phyloP scores from a whole-genome alignment of 2,113 vertebrate genomes.

The Heloderma charlesbogerti region DNA sequence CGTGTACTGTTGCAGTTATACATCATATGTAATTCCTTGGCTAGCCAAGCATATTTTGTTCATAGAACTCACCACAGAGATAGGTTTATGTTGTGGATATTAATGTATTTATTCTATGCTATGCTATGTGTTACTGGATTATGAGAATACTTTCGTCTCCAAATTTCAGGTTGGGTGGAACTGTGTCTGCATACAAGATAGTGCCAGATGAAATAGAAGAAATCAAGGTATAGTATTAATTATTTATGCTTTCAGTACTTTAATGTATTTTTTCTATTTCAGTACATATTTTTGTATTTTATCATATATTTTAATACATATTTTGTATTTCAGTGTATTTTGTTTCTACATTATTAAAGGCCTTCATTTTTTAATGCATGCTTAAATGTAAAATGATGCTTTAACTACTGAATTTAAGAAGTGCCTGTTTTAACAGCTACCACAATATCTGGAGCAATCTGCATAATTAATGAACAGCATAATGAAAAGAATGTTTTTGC shows the following conservation, averaged over 20 bases:
- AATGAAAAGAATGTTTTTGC: constrained; percentile 30
- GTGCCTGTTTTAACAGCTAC: constrained; percentile 17
- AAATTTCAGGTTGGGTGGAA: constrained; percentile 94
- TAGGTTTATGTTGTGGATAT: neutral
- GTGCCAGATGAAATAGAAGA: constrained; percentile 99
- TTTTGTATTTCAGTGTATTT: constrained; percentile 43
- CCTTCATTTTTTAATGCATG: constrained; percentile 37
- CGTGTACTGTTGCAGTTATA: neutral
- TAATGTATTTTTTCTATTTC: constrained; percentile 19
- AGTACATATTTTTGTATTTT: neutral
- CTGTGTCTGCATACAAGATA: constrained; percentile 98
- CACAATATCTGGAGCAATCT: constrained; percentile 28
- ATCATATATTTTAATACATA: neutral
- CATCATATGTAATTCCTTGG: neutral
- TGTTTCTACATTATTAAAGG: neutral
- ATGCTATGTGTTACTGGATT: constrained; percentile 54
- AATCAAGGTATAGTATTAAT: constrained; percentile 91
- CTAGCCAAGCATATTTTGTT: neutral
- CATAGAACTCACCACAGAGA: neutral
- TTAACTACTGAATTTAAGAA: neutral
- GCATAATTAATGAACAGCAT: constrained; percentile 18
- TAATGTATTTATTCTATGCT: constrained; percentile 25
- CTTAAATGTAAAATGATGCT: constrained; percentile 23
- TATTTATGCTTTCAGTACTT: constrained; percentile 52
- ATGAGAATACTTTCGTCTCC: constrained; percentile 74